Conservation (phyloP, 2,888 invertebrate species). For the Lithophane ornitopus region DNA sequence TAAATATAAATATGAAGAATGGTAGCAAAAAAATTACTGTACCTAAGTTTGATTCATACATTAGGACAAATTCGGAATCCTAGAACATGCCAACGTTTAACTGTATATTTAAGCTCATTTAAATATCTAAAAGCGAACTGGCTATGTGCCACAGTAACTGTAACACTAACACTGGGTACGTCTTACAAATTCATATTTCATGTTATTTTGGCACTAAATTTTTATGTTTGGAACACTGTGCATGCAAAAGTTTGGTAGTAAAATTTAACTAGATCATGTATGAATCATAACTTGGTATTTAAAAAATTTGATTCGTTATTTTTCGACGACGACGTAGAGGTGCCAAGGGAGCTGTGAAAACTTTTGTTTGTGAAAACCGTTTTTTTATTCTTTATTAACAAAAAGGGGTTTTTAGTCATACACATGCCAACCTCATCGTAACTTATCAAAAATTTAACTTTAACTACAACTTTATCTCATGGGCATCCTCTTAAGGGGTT, state of each 20-base stretch:
- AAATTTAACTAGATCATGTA: conserved; percentile 37
- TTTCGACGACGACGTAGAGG: neutral
- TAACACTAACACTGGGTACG: neutral
- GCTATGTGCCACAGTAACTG: conserved; percentile 49
- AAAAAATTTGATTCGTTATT: conserved; percentile 25
- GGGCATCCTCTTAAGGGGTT: too few relatives aligned
- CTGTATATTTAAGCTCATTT: conserved; percentile 60
- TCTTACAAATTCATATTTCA: conserved; percentile 45
- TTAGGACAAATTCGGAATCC: conserved; percentile 19
- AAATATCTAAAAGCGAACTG: conserved; percentile 56
- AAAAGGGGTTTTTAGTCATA: too few relatives aligned
- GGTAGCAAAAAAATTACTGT: neutral
- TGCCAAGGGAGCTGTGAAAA: neutral
- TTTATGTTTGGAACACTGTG: conserved; percentile 21
- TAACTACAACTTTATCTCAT: too few relatives aligned
- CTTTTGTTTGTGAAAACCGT: neutral
- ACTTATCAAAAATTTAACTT: too few relatives aligned
- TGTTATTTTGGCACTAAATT: conserved; percentile 35
- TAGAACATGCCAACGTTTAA: conserved; percentile 46
- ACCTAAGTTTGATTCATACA: neutral
- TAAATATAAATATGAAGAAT: neutral
- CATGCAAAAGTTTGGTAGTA: conserved; percentile 19
- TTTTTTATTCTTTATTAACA: too few relatives aligned
- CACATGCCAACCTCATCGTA: too few relatives aligned
- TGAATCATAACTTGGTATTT: conserved; percentile 17